Base-by-base conservation (phyloP, 2,113 vertebrate genomes). In the Cariama cristata region DNA sequence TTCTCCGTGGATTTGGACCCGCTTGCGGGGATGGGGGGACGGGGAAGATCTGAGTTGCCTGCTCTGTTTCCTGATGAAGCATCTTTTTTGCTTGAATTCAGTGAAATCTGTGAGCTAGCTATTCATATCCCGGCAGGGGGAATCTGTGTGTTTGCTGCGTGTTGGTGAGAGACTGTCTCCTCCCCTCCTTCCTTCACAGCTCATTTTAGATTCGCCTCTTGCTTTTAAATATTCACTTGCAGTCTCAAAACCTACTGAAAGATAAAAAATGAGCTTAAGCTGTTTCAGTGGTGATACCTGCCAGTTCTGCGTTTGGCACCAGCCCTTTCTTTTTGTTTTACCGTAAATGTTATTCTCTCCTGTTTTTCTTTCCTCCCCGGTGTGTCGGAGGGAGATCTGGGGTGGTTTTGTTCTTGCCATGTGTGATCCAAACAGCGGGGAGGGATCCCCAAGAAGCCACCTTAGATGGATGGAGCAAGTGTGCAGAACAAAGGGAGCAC, bases 1-100 rank as follows among this genome's bases (percentile, higher is more conserved):
- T 73, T 26, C 33, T 27, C 11, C 1, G 4, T 9, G 68, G 64
- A 3, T 47, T 15, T 9, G 30, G 63, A 6, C 35, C 56, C 2
- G 4, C 0, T 4, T 6, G 32, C 0, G 7, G 28, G 42, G 17
- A 4, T 23, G 60, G 22, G 56, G 33, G 27, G 32, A 17, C 1
- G 1, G 64, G 20, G 42, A 13, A 11, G 45, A 53, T 3, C 9
- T 0, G 20, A 16, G 7, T 9, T 30, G 21, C 26, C 26, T 8
- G 14, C 47, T 71, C 55, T 2, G 0, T 40, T 63, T 42, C 88
- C 49, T 7, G 44, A 3, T 4, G 11, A 8, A 35, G 44, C 21
- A 4, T 14, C 35, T 21, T 20, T 72, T 40, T n/a, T 23, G 35
- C 23, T 6, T 3, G 52, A 9, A n/a, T 55, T 44, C 5, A 1